phyloP scores from a whole-genome alignment of 2,797 vertebrate species.

The Spheniscus humboldti region DNA sequence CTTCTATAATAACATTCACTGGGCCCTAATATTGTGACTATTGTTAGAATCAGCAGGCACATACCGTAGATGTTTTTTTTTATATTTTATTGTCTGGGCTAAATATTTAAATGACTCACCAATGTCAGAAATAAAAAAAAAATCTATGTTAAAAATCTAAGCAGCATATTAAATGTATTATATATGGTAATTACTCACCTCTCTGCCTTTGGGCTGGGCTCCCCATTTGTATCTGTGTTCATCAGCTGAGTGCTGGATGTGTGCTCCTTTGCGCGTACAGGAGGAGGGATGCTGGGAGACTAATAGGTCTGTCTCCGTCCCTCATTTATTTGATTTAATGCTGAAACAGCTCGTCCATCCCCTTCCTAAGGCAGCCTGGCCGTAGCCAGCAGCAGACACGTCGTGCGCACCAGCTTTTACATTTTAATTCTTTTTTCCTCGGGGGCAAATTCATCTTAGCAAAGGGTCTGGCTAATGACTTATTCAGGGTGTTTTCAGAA shows the following conservation, averaged over 20 bases:
- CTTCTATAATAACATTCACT: not conserved
- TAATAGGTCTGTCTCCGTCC: not conserved
- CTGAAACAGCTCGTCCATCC: not conserved
- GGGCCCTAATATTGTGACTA: not conserved
- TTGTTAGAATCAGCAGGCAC: not conserved
- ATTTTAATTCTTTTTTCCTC: not conserved
- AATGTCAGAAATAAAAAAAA: not conserved
- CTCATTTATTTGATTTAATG: not conserved
- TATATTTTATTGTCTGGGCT: not conserved
- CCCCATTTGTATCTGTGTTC: not conserved
- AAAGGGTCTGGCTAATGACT: not conserved
- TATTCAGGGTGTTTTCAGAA: constrained; percentile 37
- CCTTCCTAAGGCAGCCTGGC: not conserved
- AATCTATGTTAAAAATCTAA: not conserved
- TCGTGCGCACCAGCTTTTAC: not conserved
- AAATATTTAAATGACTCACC: not conserved
- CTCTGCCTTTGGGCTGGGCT: not conserved
- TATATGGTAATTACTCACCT: not conserved
- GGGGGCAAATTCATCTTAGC: not conserved
- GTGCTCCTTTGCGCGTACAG: not conserved
- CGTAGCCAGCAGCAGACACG: not conserved
- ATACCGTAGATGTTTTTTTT: not conserved
- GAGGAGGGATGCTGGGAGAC: not conserved
- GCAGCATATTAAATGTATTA: not conserved
- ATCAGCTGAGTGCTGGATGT: rapidly evolving